A percentile compares a stretch with the other conserved stretches of the same genome.
Evolutionary conservation across 53 echinoderm and acorn worm genomes (phyloP).

Genomic region (Zoroaster sp.): DNA sequence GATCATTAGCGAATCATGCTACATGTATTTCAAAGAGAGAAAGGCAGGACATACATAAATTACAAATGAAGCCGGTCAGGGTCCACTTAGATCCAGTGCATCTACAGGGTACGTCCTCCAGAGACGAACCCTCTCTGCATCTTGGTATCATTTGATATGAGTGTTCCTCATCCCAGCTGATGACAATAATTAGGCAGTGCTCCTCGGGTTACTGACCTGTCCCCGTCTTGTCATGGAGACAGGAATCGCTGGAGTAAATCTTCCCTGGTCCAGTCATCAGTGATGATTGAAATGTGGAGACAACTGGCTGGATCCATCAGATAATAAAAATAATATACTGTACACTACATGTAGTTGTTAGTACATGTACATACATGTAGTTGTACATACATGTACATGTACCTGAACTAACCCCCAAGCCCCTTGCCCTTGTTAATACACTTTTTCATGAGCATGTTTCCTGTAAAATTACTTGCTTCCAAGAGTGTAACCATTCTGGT

Average conservation of each 20-base stretch:
- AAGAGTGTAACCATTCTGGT: too few relatives aligned
- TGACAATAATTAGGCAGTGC: background rate
- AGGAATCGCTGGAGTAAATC: conserved; percentile 7
- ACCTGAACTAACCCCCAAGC: too few relatives aligned
- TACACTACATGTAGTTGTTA: background rate
- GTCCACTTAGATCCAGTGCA: background rate
- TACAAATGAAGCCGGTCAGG: background rate
- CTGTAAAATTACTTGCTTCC: too few relatives aligned
- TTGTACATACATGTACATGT: too few relatives aligned
- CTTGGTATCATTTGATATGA: background rate
- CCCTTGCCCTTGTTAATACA: too few relatives aligned
- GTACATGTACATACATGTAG: background rate
- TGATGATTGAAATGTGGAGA: conserved; percentile 12
- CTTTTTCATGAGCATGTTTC: too few relatives aligned
- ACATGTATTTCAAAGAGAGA: too few relatives aligned
- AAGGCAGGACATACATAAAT: background rate
- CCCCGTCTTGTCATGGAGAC: background rate
- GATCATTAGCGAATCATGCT: too few relatives aligned
- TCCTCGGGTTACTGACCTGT: conserved; percentile 30
- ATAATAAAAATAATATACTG: background rate
- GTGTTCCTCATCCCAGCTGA: background rate
- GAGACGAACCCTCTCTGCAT: background rate
- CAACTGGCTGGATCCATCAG: background rate
- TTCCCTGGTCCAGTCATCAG: conserved; percentile 21
- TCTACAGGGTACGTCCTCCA: background rate